phyloP scores from a whole-genome alignment of 2,797 vertebrate species.

The Onychomys torridus region DNA sequence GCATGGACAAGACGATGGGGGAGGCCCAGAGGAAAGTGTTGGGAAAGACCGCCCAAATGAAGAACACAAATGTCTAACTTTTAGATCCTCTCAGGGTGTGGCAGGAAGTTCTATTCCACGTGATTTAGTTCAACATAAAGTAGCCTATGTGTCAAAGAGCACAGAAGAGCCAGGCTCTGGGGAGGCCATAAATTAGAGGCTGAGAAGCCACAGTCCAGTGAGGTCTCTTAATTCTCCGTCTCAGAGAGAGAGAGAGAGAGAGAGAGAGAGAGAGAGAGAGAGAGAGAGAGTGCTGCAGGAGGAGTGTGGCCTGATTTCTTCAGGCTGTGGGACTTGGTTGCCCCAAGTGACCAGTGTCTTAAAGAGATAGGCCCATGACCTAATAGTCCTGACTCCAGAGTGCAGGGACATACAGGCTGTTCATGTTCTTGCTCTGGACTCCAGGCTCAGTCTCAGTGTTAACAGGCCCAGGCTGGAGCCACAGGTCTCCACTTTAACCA shows the following conservation, averaged over 20 bases:
- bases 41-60: neutral
- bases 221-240: neutral
- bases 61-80: neutral
- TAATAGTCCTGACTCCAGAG: neutral
- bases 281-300: neutral
- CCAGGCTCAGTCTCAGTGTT: neutral
- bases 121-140: neutral
- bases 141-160: neutral
- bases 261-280: too few relatives aligned
- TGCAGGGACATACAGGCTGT: neutral
- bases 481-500: neutral
- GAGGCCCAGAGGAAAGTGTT: neutral
- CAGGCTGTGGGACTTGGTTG: neutral
- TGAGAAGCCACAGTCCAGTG: neutral
- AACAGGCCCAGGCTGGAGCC: neutral
- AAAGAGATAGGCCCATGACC: neutral
- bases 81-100: neutral
- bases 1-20: neutral
- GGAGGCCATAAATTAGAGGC: neutral
- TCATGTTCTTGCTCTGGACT: neutral
- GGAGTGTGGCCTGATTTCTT: neutral
- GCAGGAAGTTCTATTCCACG: neutral
- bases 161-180: neutral
- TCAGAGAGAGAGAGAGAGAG: neutral
- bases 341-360: neutral